Evolutionary conservation across 2,888 invertebrate genomes (phyloP), one percentile per base, ranked within the genome.

Genomic region (Metacarcinus magister): DNA sequence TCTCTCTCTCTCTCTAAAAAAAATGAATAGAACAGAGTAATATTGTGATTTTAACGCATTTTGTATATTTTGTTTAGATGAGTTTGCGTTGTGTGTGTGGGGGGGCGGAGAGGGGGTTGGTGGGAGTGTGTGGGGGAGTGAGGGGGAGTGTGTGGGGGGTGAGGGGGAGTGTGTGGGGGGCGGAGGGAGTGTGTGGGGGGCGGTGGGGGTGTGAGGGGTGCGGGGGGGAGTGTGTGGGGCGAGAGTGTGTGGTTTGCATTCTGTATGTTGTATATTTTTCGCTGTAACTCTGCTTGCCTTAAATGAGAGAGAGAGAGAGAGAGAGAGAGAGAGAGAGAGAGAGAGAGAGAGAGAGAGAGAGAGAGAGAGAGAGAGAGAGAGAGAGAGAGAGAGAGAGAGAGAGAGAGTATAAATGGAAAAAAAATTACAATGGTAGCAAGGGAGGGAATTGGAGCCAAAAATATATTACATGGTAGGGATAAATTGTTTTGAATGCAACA

Each of bases 281-380:
- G 16, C 2, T 60, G 60, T 60, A 2, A 16, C 5, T 10, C 19
- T 19, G 16, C 16, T 60, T 60, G 60, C 16, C 16, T 60, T 10
- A 13, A 10, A n/a, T n/a, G n/a, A n/a, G n/a, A n/a, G n/a, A n/a
- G n/a, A n/a, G n/a, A n/a, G n/a, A n/a, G n/a, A n/a, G n/a, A n/a
- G n/a, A n/a, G n/a, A n/a, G n/a, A n/a, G n/a, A n/a, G n/a, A n/a
- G n/a, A n/a, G n/a, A n/a, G n/a, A 54, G 54, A 7, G 54, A 54
- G 54, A 54, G 54, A 54, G 54, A 54, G 54, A 67, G n/a, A 67
- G 67, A 67, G 82, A 82, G 82, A 82, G 82, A 82, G 82, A 82
- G 82, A 82, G 32, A 82, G 82, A 82, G 82, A 82, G 82, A 82
- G 82, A 82, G 82, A 82, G 82, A 82, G 82, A 82, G 82, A 82